Percentiles rank a stretch among this genome's conserved stretches.
These are phyloP conservation scores for Eleutherodactylus coqui DNA, from an alignment of 2,797 vertebrate genomes.

Conservation along the genomic window DNA sequence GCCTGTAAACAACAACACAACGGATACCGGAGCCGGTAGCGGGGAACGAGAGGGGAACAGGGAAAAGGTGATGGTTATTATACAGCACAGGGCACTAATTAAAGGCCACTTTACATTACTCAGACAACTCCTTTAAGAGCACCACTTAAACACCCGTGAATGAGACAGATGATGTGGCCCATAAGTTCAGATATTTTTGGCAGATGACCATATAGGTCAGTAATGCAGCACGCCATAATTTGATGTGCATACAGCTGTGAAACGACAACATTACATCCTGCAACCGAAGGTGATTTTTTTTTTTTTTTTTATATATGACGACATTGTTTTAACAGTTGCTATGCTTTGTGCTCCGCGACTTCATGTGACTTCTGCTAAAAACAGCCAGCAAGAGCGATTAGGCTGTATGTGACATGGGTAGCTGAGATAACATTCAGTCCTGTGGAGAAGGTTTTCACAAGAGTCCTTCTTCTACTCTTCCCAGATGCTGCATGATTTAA, in stretches of 20 bases:
- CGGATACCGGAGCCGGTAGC: no score
- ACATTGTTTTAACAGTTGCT: background rate
- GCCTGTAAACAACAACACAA: no score
- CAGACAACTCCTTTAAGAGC: no score
- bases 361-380: slow-evolving; percentile 16
- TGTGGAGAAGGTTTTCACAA: background rate
- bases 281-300: background rate
- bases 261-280: no score
- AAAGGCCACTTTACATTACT: no score
- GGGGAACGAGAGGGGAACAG: no score
- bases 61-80: no score
- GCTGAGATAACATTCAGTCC: slow-evolving; percentile 24
- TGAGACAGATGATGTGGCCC: background rate
- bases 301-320: background rate
- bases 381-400: background rate
- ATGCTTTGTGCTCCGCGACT: background rate
- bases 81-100: no score
- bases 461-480: slow-evolving; percentile 1
- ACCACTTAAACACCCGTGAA: background rate
- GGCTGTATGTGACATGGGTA: background rate
- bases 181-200: background rate
- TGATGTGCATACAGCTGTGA: background rate
- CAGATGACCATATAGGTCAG: background rate
- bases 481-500: slow-evolving; percentile 22
- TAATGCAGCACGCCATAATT: background rate